A percentile compares a stretch with the other conserved stretches of the same genome.
phyloP scores from a whole-genome alignment of 2,888 invertebrate genomes.

The Epinotia ramella region DNA sequence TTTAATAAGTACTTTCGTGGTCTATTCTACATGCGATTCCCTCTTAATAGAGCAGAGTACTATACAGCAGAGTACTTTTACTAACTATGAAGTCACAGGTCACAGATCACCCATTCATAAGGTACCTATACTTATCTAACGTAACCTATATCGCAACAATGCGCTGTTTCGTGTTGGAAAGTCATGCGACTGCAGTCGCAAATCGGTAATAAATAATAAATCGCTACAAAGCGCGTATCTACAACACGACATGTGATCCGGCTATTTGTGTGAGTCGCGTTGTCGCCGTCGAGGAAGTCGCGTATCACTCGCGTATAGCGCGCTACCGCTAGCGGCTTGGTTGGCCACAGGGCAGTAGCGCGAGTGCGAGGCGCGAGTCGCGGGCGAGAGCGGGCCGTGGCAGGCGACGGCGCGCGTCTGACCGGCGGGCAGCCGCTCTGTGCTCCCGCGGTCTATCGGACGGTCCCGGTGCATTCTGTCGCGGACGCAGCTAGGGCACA shows the following conservation, averaged over 20 bases:
- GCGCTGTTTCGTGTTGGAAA: not conserved
- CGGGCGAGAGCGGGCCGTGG: conserved; percentile 41
- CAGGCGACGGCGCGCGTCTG: conserved; percentile 48
- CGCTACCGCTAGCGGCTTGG: conserved; percentile 4
- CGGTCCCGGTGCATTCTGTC: conserved; percentile 62
- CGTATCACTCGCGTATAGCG: not conserved
- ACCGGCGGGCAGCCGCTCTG: conserved; percentile 48
- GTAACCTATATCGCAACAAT: not conserved
- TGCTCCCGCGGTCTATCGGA: conserved; percentile 46
- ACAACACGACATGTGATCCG: conserved; percentile 17
- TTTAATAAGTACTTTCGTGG: no score
- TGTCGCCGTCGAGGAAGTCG: conserved; percentile 17
- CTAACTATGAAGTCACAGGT: no score
- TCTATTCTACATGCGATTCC: no score
- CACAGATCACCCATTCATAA: no score
- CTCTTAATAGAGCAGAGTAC: no score
- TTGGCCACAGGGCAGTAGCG: conserved; percentile 7
- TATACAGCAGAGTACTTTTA: no score
- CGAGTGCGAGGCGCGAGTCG: conserved; percentile 6
- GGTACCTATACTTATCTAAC: no score
- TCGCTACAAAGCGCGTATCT: conserved; percentile 5
- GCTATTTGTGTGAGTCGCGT: not conserved
- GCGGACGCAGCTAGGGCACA: conserved; percentile 67
- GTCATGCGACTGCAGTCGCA: not conserved
- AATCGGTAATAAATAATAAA: conserved; percentile 17